Base-by-base conservation (phyloP, 2,888 invertebrate species). In the Gymnosoma rotundatum region DNA sequence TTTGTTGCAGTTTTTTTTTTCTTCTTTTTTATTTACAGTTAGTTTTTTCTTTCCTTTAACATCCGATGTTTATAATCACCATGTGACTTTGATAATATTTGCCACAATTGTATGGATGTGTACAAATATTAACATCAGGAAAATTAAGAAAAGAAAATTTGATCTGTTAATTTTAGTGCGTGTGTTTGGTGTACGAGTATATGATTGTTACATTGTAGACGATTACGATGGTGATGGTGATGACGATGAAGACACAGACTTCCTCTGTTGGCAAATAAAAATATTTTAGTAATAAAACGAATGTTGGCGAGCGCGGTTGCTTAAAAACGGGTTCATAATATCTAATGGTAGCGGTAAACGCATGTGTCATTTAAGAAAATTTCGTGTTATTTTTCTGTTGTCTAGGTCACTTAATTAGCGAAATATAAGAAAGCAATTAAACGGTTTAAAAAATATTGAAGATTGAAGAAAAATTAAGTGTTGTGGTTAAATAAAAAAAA, bases 281-380 rank as follows among this genome's bases (percentile, higher is more conserved):
- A 74, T 32, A 76, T 73, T 81, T 84, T 20, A 84, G 84, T 84
- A 84, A 84, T 84, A 81, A 81, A 84, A 78, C 81, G 84, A 84
- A 70, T 78, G 81, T 73, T 81, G 78, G 61, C 84, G 84, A 81
- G 74, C 78, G 78, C 64, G 69, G 84, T 78, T 84, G 73, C 74
- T 74, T 84, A n/a, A 74, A 73, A 81, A 38, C 84, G 83, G 67
- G 21, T 18, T 61, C 66, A 45, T 52, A 72, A 36, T 10, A 48
- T 50, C 50, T 36, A 48, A 64, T 36, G 9, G 8, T 42, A 63
- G 66, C 64, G 60, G 83, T 50, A 83, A 79, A 75, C 83, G 83
- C 75, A 83, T 61, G 61, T 79, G 60, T 38, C 36, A 16, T 67
- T 42, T 38, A 52, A 58, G n/a, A 32, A 36, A 54, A 5, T 6